A percentile compares a stretch with the other conserved stretches of the same genome.
phyloP scores from a whole-genome alignment of 2,888 invertebrate species.

The Cryptophagus acutangulus region DNA sequence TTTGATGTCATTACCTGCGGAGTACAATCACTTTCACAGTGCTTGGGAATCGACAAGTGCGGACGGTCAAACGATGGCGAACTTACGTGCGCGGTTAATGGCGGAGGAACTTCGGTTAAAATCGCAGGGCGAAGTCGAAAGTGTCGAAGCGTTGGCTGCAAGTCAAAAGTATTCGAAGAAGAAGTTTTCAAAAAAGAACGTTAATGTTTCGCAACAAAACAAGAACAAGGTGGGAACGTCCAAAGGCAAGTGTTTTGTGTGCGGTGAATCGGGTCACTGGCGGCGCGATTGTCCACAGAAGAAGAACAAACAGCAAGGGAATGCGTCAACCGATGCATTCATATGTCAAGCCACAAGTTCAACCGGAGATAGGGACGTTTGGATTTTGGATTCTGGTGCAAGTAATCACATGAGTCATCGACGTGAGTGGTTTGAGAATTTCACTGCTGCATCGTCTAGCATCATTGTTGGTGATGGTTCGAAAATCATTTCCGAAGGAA shows the following conservation, averaged over 20 bases:
- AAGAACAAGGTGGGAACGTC: too few species aligned
- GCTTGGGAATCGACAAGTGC: constrained; percentile 29
- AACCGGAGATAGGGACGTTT: constrained; percentile 3
- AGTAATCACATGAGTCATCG: constrained; percentile 12
- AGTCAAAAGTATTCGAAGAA: constrained; percentile 9
- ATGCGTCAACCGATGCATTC: constrained; percentile 10
- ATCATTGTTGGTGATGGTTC: constrained; percentile 11
- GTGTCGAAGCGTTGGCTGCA: constrained; percentile 9
- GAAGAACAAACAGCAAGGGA: too few species aligned
- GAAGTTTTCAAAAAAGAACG: constrained; percentile 18
- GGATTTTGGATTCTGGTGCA: constrained; percentile 10
- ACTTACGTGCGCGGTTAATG: constrained; percentile 15
- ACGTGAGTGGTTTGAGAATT: neutral
- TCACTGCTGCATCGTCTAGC: too few species aligned
- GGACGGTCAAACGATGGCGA: constrained; percentile 19
- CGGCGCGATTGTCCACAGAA: constrained; percentile 1
- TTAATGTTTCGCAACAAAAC: neutral
- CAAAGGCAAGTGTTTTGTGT: too few species aligned
- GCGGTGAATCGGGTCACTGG: constrained; percentile 11
- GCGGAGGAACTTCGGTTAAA: constrained; percentile 24
- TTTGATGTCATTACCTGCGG: constrained; percentile 33
- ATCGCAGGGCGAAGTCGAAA: constrained; percentile 10
- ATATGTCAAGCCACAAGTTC: neutral
- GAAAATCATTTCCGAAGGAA: constrained; percentile 6
- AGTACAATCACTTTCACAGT: constrained; percentile 37